Evolutionary conservation across 1,140 invertebrate genomes (phyloP), one percentile per base, ranked within the genome.

Genomic region (Aphaenogaster floridana): DNA sequence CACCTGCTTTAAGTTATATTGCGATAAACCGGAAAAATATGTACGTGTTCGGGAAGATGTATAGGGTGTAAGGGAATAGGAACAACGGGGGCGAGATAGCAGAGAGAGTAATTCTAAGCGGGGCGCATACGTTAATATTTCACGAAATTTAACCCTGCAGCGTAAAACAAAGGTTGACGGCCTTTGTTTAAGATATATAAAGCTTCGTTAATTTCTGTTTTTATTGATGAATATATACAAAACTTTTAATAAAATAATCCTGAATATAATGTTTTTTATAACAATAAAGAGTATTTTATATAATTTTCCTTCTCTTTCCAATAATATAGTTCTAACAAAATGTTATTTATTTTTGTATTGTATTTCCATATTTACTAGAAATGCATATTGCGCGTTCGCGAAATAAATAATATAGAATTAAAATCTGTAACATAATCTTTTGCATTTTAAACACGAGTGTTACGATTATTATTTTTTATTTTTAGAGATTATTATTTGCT

Each of bases 1-100:
- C 54, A 84, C 80, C 54, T 54, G 68, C 42, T 76, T 84, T 74
- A 48, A 21, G 54, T 72, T 76, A 61, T 76, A 84, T 61, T 61
- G 80, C 80, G 80, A 84, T 84, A 84, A 84, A 84, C 52, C 69
- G 34, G 69, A 84, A 84, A 84, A 84, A 84, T 84, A 84, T 76
- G n/a, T 61, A 84, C 69, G 54, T 39, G 80, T 61, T 74, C 61
- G 54, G 54, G 69, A 84, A 84, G 80, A 84, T 84, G 69, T 84
- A 84, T 84, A 61, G 80, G 54, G 54, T 76, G 80, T 74, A 76
- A 84, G 54, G 28, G 54, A 84, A 74, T 61, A 74, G 54, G 28
- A 74, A 84, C 80, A 74, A 48, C 54, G 42, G 7, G 42, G 39
- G 0, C 54, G 54, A 76, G 69, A 83, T 83, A 83, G 42, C 52